phyloP scores from a whole-genome alignment of 2,888 invertebrate species.

The Phengaris alcon region DNA sequence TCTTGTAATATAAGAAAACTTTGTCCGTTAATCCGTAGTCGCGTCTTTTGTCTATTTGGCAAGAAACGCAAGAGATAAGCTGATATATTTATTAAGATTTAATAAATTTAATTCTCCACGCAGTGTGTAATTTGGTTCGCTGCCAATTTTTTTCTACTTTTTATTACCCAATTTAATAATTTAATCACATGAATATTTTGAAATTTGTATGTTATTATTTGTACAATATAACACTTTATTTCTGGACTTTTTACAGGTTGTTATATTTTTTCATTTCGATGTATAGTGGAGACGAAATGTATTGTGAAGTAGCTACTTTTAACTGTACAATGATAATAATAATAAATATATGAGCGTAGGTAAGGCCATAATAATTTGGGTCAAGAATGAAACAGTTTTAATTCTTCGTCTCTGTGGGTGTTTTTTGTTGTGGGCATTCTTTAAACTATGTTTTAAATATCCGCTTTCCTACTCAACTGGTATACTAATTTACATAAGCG shows the following conservation, averaged over 20 bases:
- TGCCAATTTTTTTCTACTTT: slow-evolving; percentile 27
- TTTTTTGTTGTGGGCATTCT: neutral
- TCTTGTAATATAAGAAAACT: slow-evolving; percentile 71
- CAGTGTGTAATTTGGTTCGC: slow-evolving; percentile 18
- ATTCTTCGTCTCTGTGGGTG: neutral
- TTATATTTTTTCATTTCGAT: slow-evolving; percentile 15
- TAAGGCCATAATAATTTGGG: slow-evolving; percentile 7
- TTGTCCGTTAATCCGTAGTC: slow-evolving; percentile 53
- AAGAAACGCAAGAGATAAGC: slow-evolving; percentile 15
- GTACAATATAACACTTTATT: slow-evolving; percentile 20
- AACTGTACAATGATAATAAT: neutral
- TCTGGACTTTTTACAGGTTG: slow-evolving; percentile 18
- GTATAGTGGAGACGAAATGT: neutral
- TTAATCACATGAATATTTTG: slow-evolving; percentile 24
- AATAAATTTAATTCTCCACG: slow-evolving; percentile 27
- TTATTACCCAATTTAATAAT: slow-evolving; percentile 27
- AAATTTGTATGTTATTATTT: slow-evolving; percentile 21
- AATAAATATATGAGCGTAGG: slow-evolving; percentile 5
- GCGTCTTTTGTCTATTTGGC: slow-evolving; percentile 20
- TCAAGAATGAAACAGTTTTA: slow-evolving; percentile 13
- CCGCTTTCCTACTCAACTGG: neutral
- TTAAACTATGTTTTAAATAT: neutral
- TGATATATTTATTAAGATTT: slow-evolving; percentile 29
- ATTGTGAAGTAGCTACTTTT: neutral
- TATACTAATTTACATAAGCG: neutral